These are phyloP conservation scores for Cyclophora punctaria DNA, from an alignment of 2,888 invertebrate genomes.

Conservation along the genomic window DNA sequence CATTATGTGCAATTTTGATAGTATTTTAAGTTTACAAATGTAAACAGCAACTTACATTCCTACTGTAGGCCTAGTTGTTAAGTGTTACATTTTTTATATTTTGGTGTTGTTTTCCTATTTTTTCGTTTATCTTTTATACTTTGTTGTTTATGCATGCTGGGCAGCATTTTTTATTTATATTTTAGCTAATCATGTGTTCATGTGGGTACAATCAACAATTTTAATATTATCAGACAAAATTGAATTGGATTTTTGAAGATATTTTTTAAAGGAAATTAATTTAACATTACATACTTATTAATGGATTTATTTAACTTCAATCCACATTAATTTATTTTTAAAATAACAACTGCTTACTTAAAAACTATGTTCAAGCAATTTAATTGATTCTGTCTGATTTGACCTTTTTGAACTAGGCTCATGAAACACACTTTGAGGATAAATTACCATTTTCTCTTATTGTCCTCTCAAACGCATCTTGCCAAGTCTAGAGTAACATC, in stretches of 20 bases:
- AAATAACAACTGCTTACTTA: too few relatives aligned
- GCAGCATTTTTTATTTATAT: slow-evolving; percentile 28
- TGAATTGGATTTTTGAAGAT: too few relatives aligned
- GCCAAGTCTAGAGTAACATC: slow-evolving; percentile 49
- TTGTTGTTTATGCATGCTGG: slow-evolving; percentile 50
- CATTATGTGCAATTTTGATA: slow-evolving; percentile 52
- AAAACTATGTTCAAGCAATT: too few relatives aligned
- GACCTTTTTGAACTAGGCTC: not conserved
- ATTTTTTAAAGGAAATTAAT: too few relatives aligned
- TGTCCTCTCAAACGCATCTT: slow-evolving; percentile 28
- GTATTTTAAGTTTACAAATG: slow-evolving; percentile 25
- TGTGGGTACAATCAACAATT: too few relatives aligned
- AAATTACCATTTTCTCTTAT: slow-evolving; percentile 4
- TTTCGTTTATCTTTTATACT: slow-evolving; percentile 25
- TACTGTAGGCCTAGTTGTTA: slow-evolving; percentile 33
- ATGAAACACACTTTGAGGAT: not conserved
- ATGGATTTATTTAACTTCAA: too few relatives aligned
- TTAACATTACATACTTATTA: too few relatives aligned
- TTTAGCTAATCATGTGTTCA: too few relatives aligned
- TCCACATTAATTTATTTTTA: too few relatives aligned
- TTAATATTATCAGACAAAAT: too few relatives aligned
- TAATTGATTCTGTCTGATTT: too few relatives aligned
- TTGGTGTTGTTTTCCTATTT: slow-evolving; percentile 37
- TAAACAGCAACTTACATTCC: slow-evolving; percentile 39
- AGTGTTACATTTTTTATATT: slow-evolving; percentile 34